Conservation (phyloP, 2,888 invertebrate genomes). For the Drosophila peninsularis region DNA sequence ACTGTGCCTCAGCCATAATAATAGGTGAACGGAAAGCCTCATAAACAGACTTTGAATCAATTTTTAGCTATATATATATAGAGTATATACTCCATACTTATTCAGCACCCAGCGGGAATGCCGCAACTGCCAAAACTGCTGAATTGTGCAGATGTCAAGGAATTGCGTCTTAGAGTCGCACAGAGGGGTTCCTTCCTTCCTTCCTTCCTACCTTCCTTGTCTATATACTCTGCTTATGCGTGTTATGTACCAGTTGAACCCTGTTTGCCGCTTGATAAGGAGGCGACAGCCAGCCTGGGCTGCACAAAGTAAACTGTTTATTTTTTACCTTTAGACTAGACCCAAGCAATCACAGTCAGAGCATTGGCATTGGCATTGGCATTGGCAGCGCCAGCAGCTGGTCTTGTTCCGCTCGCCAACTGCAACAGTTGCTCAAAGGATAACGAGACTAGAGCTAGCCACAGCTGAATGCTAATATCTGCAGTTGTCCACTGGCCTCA, state of each 20-base stretch:
- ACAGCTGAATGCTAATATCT: conserved; percentile 4
- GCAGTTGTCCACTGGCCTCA: neutral
- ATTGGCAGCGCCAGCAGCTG: conserved; percentile 31
- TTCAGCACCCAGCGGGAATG: conserved; percentile 21
- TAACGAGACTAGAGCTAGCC: neutral
- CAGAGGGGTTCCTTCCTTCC: conserved; percentile 1
- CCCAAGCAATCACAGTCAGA: conserved; percentile 26
- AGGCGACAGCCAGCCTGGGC: conserved; percentile 20
- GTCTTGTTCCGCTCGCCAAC: neutral
- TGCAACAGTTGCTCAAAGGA: conserved; percentile 3
- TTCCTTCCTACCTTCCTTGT: neutral
- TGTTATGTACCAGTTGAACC: neutral
- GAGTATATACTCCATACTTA: neutral
- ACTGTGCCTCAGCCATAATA: neutral
- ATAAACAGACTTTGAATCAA: neutral
- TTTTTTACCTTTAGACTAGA: conserved; percentile 22
- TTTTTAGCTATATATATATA: no score
- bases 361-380: neutral
- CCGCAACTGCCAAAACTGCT: conserved; percentile 26
- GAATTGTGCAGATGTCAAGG: conserved; percentile 15
- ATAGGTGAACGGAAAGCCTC: neutral
- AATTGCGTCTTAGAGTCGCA: conserved; percentile 11
- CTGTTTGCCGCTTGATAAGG: conserved; percentile 36
- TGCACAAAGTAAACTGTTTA: conserved; percentile 39
- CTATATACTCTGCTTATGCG: neutral